Base-by-base conservation (phyloP, 2,888 invertebrate species). In the Lacanobia wlatinum region DNA sequence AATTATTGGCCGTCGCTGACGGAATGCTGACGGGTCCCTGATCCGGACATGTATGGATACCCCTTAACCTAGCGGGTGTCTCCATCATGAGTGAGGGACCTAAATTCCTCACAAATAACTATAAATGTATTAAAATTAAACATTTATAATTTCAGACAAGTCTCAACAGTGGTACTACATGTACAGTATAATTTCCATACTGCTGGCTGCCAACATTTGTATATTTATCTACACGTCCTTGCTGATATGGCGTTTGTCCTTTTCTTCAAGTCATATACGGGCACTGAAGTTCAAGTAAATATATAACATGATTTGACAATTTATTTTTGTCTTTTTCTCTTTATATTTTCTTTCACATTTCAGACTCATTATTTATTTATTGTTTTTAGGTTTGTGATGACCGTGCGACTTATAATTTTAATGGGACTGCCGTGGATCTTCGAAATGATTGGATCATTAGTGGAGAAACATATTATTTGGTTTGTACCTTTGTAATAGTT, bases 341-440 rank as follows among this genome's bases (percentile, higher is more conserved):
- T 34, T 34, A 34, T 34, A 6, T 34, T 34, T 34, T 34, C 6
- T 12, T 46, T 46, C 7, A 16, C 18, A 50, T 23, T 38, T 53
- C 9, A 18, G 5, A 46, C 38, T 52, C 50, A 52, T 34, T 4
- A n/a, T 46, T 46, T 40, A 9, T 60, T 65, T 40, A 74, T 62
- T 76, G 10, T 93, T 85, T 96, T 63, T 92, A 97, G 97, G 84
- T 97, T 97, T 71, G 83, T 94, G 50, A 93, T 97, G 87, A 97
- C 97, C 71, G 87, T 97, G 3, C 97, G 97, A 86, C 91, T 98
- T 72, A 97, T 97, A 64, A 86, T 97, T 43, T 92, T 97, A 1
- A 97, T 97, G 97, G 98, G 97, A 3, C 88, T 97, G 40, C 96
- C 97, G 0, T 98, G 97, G 97, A 95, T 97, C 67, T 97, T 97